These are phyloP conservation scores for Magallana angulata DNA, from an alignment of 1,140 invertebrate genomes.

Conservation along the genomic window DNA sequence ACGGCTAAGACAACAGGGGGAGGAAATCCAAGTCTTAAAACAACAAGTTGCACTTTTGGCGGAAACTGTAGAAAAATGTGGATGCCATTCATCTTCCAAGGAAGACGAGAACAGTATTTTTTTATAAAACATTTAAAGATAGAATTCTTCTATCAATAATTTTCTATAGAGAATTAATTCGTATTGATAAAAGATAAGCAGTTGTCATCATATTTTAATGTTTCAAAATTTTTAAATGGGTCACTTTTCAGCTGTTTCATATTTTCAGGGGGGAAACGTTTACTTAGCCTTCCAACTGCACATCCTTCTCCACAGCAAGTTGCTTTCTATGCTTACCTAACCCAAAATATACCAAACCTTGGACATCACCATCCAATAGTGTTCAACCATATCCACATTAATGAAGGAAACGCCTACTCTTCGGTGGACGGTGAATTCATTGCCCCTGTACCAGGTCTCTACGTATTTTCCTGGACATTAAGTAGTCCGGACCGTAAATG, in stretches of 20 bases:
- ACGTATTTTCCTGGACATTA: constrained; percentile 34
- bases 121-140: not conserved
- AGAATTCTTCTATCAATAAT: not conserved
- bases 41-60: not conserved
- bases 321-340: constrained; percentile 34
- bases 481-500: constrained; percentile 1
- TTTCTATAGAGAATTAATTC: not conserved
- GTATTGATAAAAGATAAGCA: not conserved
- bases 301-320: not conserved
- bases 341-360: constrained; percentile 12
- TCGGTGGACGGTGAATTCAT: constrained; percentile 37
- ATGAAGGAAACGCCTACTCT: constrained; percentile 35
- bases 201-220: not conserved
- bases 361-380: constrained; percentile 34
- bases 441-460: not conserved
- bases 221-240: not conserved
- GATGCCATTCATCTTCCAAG: not conserved
- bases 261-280: too few species aligned
- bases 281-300: too few species aligned
- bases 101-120: not conserved
- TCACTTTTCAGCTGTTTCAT: too few species aligned
- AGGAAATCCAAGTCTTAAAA: not conserved
- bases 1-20: not conserved
- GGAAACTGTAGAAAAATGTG: not conserved
- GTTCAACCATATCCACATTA: constrained; percentile 1